Conservation (phyloP, 2,797 vertebrate genomes). For the Urosaurus nigricauda region DNA sequence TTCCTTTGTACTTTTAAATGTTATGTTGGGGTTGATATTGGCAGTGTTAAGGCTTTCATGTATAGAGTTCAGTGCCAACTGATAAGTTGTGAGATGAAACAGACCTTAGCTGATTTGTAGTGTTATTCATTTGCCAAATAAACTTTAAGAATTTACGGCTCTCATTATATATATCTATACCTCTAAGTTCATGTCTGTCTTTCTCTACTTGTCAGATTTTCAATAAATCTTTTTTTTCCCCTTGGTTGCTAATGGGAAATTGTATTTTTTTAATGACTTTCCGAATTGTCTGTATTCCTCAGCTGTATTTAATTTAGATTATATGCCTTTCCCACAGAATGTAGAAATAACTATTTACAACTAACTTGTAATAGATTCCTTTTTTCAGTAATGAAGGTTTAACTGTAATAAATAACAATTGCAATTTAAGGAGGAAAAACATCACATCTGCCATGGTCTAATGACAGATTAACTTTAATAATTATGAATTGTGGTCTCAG, state of each 20-base stretch:
- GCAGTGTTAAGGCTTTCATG: slow-evolving; percentile 51
- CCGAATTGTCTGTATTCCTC: slow-evolving; percentile 50
- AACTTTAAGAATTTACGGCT: slow-evolving; percentile 57
- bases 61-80: slow-evolving; percentile 51
- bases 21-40: slow-evolving; percentile 61
- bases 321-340: neutral
- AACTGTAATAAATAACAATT: neutral
- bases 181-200: neutral
- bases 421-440: neutral
- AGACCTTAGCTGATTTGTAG: slow-evolving; percentile 41
- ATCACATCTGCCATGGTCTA: neutral
- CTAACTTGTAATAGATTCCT: neutral
- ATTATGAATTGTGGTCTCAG: neutral
- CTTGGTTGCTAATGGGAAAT: slow-evolving; percentile 51
- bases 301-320: slow-evolving; percentile 35
- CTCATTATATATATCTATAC: slow-evolving; percentile 42
- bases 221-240: slow-evolving; percentile 35
- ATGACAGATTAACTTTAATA: neutral
- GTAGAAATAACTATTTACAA: neutral
- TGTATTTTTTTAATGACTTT: slow-evolving; percentile 49
- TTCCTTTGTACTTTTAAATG: slow-evolving; percentile 64
- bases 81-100: slow-evolving; percentile 57
- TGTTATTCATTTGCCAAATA: slow-evolving; percentile 14
- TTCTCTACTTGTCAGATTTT: slow-evolving; percentile 59
- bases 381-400: neutral